Percentiles rank a stretch among this genome's conserved stretches.
These are phyloP conservation scores for Chymomyza procnemis DNA, from an alignment of 2,888 invertebrate genomes.

Conservation along the genomic window DNA sequence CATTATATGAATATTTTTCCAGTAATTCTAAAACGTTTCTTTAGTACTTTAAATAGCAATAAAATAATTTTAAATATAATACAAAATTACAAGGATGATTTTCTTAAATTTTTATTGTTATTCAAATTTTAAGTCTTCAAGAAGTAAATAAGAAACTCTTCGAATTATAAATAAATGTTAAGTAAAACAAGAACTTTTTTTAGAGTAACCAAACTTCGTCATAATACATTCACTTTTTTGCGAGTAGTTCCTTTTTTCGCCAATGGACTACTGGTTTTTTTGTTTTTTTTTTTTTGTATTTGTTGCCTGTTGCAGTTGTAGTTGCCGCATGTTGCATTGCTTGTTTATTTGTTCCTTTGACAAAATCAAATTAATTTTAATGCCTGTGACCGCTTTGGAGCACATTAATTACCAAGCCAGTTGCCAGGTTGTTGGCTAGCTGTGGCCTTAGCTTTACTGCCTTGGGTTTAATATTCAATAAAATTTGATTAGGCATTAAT, in stretches of 20 bases:
- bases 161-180: no score
- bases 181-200: neutral
- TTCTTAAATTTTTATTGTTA: no score
- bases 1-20: no score
- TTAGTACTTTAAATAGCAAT: no score
- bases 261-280: constrained; percentile 4
- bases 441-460: constrained; percentile 30
- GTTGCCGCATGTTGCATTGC: constrained; percentile 18
- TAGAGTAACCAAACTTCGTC: neutral
- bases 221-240: neutral
- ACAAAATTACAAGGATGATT: no score
- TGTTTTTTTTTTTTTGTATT: constrained; percentile 9
- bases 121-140: no score
- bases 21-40: no score
- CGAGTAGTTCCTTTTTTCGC: neutral
- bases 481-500: constrained; percentile 72
- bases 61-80: no score
- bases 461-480: constrained; percentile 71
- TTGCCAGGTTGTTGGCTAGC: neutral
- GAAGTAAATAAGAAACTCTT: no score
- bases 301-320: constrained; percentile 7
- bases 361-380: constrained; percentile 60
- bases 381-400: constrained; percentile 55
- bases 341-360: constrained; percentile 31
- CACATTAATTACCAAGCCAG: constrained; percentile 48